A percentile compares a stretch with the other conserved stretches of the same genome.
Evolutionary conservation across 2,797 vertebrate species (phyloP).

Genomic region (Tokudaia tokunoshimensis): DNA sequence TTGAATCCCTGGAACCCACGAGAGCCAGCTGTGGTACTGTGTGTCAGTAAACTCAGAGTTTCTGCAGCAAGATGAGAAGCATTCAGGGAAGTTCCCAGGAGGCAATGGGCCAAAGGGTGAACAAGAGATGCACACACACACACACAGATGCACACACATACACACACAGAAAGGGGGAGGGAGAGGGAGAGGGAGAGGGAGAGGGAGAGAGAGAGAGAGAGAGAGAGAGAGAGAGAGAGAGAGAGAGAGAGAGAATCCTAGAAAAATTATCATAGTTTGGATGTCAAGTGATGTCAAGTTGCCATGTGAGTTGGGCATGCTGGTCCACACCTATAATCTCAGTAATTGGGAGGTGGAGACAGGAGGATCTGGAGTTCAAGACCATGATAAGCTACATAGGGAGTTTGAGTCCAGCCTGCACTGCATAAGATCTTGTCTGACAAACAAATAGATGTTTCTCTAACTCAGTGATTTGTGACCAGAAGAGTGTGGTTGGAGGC

Average conservation of each 20-base stretch:
- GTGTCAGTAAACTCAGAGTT: background rate
- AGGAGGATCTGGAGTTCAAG: background rate
- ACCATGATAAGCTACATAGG: background rate
- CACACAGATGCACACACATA: background rate
- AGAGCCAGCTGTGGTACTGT: background rate
- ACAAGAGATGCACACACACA: background rate
- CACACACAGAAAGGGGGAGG: no score
- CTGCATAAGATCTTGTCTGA: background rate
- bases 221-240: background rate
- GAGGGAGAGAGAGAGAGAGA: no score
- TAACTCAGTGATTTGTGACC: background rate
- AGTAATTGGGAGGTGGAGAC: background rate
- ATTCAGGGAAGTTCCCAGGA: background rate
- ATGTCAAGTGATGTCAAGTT: background rate
- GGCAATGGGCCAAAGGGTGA: background rate
- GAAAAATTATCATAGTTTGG: constrained; percentile 4
- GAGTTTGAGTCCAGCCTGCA: background rate
- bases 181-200: no score
- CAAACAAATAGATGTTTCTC: background rate
- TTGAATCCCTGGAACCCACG: background rate
- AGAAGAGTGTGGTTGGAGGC: background rate
- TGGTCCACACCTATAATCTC: background rate
- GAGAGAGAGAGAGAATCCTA: background rate
- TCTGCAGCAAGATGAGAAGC: background rate
- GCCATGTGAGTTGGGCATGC: background rate